phyloP scores from a whole-genome alignment of 2,797 vertebrate genomes.

The Lophius americanus region DNA sequence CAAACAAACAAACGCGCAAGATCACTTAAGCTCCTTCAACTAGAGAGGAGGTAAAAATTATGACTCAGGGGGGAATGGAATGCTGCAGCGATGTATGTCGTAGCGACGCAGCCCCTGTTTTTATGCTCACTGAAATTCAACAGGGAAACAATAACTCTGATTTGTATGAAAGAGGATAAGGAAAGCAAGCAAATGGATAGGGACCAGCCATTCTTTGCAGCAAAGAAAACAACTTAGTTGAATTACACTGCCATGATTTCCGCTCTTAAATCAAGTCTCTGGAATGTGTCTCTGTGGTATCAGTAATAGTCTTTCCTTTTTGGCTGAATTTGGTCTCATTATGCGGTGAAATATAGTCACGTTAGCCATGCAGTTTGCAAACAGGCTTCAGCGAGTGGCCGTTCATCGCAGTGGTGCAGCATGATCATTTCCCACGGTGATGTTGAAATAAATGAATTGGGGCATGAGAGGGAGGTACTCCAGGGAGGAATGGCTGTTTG shows the following conservation, averaged over 20 bases:
- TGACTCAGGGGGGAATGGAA: conserved; percentile 5
- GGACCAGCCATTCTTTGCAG: conserved; percentile 6
- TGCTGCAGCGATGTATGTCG: conserved; percentile 3
- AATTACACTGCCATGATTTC: neutral
- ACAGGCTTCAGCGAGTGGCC: conserved; percentile 5
- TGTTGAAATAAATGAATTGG: conserved; percentile 50
- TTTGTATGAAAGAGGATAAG: neutral
- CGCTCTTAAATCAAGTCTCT: neutral
- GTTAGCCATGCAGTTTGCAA: neutral
- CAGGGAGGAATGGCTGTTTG: conserved; percentile 16
- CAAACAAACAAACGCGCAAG: too few relatives aligned
- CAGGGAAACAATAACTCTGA: neutral
- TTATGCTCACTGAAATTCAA: conserved; percentile 7
- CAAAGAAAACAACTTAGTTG: neutral
- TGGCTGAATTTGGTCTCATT: neutral
- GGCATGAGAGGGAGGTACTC: conserved; percentile 38
- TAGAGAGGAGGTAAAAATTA: conserved; percentile 4
- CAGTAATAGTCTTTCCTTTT: neutral
- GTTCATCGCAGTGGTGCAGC: conserved; percentile 2
- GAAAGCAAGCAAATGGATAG: neutral
- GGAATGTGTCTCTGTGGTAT: neutral
- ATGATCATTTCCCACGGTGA: conserved; percentile 23
- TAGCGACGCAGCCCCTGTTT: conserved; percentile 11
- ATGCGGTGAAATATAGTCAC: neutral
- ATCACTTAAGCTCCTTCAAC: neutral